phyloP scores from a whole-genome alignment of 2,888 invertebrate species.

The Aromia moschata region DNA sequence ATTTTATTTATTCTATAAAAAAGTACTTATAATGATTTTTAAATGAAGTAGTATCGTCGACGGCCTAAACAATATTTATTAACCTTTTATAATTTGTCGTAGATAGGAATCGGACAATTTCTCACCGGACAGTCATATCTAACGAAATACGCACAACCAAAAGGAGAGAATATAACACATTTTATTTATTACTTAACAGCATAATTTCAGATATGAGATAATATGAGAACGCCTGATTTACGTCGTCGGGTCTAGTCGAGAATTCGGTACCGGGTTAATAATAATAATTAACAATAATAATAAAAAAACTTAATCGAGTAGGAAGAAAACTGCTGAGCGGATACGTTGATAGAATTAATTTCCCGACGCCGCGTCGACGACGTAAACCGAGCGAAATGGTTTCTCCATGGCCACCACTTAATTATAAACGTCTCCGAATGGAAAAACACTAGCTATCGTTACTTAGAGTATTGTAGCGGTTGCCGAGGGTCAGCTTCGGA shows the following conservation, averaged over 20 bases:
- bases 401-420: constrained; percentile 41
- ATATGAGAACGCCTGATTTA: constrained; percentile 30
- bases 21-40: constrained; percentile 23
- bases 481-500: constrained; percentile 69
- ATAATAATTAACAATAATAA: too few relatives aligned
- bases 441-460: constrained; percentile 65
- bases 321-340: neutral
- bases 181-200: constrained; percentile 20
- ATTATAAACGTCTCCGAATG: constrained; percentile 47
- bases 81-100: too few relatives aligned
- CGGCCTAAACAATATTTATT: constrained; percentile 14
- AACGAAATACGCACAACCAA: constrained; percentile 6
- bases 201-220: constrained; percentile 19
- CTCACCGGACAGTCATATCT: neutral
- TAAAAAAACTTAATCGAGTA: neutral
- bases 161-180: constrained; percentile 17
- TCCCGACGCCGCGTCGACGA: constrained; percentile 12
- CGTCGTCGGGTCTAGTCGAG: constrained; percentile 23
- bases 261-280: too few relatives aligned
- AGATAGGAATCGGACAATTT: too few relatives aligned
- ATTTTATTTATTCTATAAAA: constrained; percentile 31
- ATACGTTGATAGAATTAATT: too few relatives aligned
- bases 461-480: constrained; percentile 71
- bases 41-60: constrained; percentile 13
- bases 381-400: constrained; percentile 31